Evolutionary conservation across 2,888 invertebrate genomes (phyloP).

Genomic region (Tachina grossa): DNA sequence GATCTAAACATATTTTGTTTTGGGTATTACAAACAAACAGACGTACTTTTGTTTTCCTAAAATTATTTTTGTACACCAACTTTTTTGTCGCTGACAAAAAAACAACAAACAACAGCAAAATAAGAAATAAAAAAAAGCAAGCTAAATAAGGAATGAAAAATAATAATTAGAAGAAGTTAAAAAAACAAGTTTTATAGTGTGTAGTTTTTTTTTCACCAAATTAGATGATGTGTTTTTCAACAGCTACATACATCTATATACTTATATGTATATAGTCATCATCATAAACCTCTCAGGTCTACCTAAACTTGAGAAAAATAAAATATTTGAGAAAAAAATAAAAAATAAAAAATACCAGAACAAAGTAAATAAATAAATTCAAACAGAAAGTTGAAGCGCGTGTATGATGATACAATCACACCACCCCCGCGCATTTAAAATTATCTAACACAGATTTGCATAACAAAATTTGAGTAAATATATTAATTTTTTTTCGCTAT

Average conservation of each 20-base stretch:
- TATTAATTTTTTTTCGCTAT: conserved; percentile 6
- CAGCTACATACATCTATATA: too few relatives aligned
- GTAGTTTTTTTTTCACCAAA: neutral
- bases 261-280: conserved; percentile 22
- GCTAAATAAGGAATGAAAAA: neutral
- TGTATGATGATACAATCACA: conserved; percentile 52
- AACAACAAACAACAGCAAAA: neutral
- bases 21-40: neutral
- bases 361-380: conserved; percentile 32
- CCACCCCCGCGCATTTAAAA: conserved; percentile 62
- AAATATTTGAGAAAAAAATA: conserved; percentile 17
- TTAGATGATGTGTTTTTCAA: conserved; percentile 1
- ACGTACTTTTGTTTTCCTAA: conserved; percentile 5
- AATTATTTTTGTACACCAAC: neutral
- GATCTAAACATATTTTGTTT: neutral
- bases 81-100: conserved; percentile 17
- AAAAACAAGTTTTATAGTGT: neutral
- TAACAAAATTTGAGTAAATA: neutral
- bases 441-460: conserved; percentile 33
- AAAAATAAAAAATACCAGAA: neutral
- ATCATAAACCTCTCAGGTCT: conserved; percentile 14
- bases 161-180: neutral
- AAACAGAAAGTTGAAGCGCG: conserved; percentile 57
- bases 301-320: neutral
- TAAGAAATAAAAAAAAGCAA: conserved; percentile 4